Evolutionary conservation across 2,888 invertebrate genomes (phyloP), one percentile per base, ranked within the genome.

Genomic region (Amaurobius ferox): DNA sequence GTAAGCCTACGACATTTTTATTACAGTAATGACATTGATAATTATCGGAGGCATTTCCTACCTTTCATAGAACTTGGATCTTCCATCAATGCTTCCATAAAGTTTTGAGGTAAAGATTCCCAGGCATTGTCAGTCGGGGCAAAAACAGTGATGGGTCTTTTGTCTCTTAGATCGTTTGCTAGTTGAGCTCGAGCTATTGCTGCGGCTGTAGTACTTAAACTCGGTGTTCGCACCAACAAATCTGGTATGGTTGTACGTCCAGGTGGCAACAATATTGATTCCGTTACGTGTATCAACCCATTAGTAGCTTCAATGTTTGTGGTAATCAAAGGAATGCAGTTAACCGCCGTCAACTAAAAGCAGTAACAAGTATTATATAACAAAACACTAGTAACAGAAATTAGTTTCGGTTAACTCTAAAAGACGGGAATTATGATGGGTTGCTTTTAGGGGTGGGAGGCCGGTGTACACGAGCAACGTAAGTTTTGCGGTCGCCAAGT

Each of bases 311-410:
- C 88, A 3, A 86, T 70, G 32, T 88, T 80, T 13, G 78, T 68
- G 11, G 79, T 55, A 1, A 88, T 81, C 32, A 88, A 23, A 9
- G 88, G 88, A 55, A 88, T 81, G 70, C 88, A 88, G 32, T 88
- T 88, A 9, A 88, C 73, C 0, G 88, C 78, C 16, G 83, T 48
- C 23, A 88, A 44, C 88, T 88, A 48, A n/a, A 78, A 64, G 30
- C 7, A 74, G 44, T n/a, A n/a, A 35, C 35, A 35, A 35, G 5
- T 35, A 35, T 35, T 35, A n/a, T n/a, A n/a, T n/a, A n/a, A n/a
- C n/a, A n/a, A n/a, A n/a, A n/a, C n/a, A n/a, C n/a, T n/a, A n/a
- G n/a, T n/a, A n/a, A n/a, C n/a, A n/a, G n/a, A n/a, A n/a, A n/a
- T n/a, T n/a, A n/a, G n/a, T n/a, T n/a, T n/a, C n/a, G n/a, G n/a